Base-by-base conservation (phyloP, 2,113 vertebrate species). In the Seriola dumerili region DNA sequence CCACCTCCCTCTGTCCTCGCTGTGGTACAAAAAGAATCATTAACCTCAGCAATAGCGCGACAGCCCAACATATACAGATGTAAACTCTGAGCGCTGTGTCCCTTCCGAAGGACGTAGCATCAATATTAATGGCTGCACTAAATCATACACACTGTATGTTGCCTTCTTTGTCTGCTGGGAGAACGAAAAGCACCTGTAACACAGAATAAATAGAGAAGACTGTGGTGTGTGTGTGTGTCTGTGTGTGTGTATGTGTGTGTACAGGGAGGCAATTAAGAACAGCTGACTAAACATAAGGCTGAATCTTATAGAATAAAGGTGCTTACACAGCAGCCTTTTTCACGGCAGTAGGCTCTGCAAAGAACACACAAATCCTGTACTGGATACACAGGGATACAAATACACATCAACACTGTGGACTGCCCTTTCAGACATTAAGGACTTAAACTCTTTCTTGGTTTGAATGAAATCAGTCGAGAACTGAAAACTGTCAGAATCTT, bases 251-350 rank as follows among this genome's bases (percentile, higher is more conserved):
- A 42, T 57, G 36, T 77, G 61, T 72, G 58, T 61, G 44, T 72
- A 17, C 8, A 57, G 58, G 70, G 75, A 72, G 16, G 58, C 73
- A 80, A 88, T 85, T 73, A 80, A 57, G 75, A 84, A 87, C 11
- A 69, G 90, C 92, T 92, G 92, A 93, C 85, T 87, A 64, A 73
- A 88, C 89, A 89, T 72, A 79, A 82, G 48, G 75, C 72, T 77
- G 78, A 65, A 87, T 76, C 57, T 78, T 75, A 74, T 59, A 88
- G 64, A 62, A 85, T 74, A 79, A 78, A 73, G 44, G 50, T 78
- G 90, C 91, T 84, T 52, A 89, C 79, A 48, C 54, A 85, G 90
- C 88, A 88, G 19, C 76, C 59, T 74, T 70, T 88, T 79, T 55
- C 44, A 84, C 77, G 13, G 81, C 71, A 83, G 57, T 34, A 42